Base-by-base conservation (phyloP, 2,888 invertebrate species). In the Junonia oenone region DNA sequence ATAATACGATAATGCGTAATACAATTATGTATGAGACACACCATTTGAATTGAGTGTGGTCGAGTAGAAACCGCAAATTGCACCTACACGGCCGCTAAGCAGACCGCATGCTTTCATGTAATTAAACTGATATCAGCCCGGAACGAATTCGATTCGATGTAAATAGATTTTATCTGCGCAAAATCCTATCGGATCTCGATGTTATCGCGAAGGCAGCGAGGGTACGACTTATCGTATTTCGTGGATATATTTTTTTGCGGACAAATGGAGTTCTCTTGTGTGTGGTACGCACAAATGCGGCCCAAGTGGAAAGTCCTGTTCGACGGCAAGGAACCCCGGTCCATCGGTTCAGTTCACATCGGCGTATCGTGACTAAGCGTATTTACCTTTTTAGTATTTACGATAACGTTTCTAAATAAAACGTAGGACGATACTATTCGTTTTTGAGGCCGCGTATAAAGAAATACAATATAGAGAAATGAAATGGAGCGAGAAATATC, bases 201-300 rank as follows among this genome's bases (percentile, higher is more conserved):
- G 15, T 11, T 45, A 26, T 45, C 37, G 38, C 11, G 15, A 66
- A 65, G 65, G 64, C 64, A 64, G 63, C 60, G 64, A 62, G 61
- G 61, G 67, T 64, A 31, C 31, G 37, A 37, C 19, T 40, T 19
- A 38, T 11, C 77, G 73, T 75, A 74, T 75, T 71, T 68, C 61
- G 68, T 71, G 66, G 69, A 73, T 11, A 40, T 9, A 73, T 81
- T 84, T 65, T n/a, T 85, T 86, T 85, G 81, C 71, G 68, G 66
- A 68, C 66, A 86, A 85, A 85, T 84, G 78, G 84, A 83, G 76
- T 84, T 83, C 78, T 69, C 79, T 82, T 81, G 83, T 83, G 81
- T 72, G 72, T 61, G 64, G 63, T 66, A 75, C 73, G 75, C 76
- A 76, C 76, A 81, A 81, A 76, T 72, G 75, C 72, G 75, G 73